Conservation (phyloP, 1,140 invertebrate species). For the Drosophila nebulosa region DNA sequence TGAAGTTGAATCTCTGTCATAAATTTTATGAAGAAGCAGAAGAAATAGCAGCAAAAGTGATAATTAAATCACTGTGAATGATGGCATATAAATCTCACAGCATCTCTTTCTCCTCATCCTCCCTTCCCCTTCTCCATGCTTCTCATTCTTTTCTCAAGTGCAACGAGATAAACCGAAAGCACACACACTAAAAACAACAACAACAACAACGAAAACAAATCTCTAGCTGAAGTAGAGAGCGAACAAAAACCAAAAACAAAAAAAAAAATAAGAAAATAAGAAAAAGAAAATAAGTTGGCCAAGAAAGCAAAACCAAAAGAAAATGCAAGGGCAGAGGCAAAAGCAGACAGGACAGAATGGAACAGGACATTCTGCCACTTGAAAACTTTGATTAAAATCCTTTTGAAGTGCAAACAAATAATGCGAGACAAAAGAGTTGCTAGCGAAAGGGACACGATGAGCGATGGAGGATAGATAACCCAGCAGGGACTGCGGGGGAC, state of each 20-base stretch:
- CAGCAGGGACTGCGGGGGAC: not conserved
- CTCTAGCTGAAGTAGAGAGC: not conserved
- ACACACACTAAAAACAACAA: not conserved
- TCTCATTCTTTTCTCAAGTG: not conserved
- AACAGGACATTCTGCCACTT: slow-evolving; percentile 56
- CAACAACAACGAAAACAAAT: not conserved
- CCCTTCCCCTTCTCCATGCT: no score
- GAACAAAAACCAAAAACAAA: not conserved
- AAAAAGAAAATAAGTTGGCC: not conserved
- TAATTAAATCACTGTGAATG: slow-evolving; percentile 71
- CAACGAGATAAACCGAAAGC: slow-evolving; percentile 25
- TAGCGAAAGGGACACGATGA: not conserved
- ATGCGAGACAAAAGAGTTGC: slow-evolving; percentile 61
- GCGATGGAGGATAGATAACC: not conserved
- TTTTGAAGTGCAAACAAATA: slow-evolving; percentile 77
- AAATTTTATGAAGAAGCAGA: slow-evolving; percentile 39
- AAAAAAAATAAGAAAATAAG: no score
- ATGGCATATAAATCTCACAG: slow-evolving; percentile 54
- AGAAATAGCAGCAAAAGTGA: slow-evolving; percentile 29
- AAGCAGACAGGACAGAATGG: slow-evolving; percentile 13
- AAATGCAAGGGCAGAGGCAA: not conserved
- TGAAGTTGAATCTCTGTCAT: slow-evolving; percentile 38
- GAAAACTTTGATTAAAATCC: slow-evolving; percentile 77
- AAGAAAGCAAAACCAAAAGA: not conserved
- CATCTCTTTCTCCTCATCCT: not conserved